Conservation (phyloP, 2,113 vertebrate species). For the Rhea americana region DNA sequence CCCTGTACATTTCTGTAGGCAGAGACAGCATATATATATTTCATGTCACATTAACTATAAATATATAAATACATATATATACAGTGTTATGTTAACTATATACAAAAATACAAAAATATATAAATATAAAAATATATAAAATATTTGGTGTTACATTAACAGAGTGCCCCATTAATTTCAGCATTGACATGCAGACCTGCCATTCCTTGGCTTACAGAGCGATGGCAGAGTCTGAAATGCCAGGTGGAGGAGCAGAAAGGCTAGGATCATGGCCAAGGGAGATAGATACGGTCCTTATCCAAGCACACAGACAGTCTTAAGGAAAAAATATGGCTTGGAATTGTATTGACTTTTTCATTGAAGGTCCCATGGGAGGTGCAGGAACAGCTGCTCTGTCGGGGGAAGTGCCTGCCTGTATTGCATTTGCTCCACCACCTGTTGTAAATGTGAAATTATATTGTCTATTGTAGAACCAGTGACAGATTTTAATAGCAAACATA, state of each 20-base stretch:
- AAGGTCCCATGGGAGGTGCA: neutral
- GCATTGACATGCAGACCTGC: rapidly evolving
- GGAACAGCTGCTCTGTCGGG: slow-evolving; percentile 24
- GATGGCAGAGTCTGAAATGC: neutral
- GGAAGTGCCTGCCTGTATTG: neutral
- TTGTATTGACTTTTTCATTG: neutral
- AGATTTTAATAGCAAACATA: neutral
- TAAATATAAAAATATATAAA: neutral
- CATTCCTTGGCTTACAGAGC: neutral
- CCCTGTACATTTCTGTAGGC: neutral
- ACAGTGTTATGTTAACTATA: neutral
- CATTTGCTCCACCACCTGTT: slow-evolving; percentile 49
- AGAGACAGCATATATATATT: neutral
- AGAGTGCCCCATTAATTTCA: neutral
- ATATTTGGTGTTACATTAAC: neutral
- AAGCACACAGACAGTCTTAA: neutral
- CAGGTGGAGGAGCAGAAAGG: neutral
- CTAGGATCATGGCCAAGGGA: neutral
- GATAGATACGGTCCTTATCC: neutral
- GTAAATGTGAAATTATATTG: slow-evolving; percentile 2
- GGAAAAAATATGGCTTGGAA: neutral
- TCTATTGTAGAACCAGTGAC: neutral
- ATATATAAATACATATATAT: too few relatives aligned
- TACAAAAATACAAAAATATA: too few relatives aligned
- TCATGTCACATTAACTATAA: neutral